Conservation (phyloP, 1,140 invertebrate species). For the Pseudomyrmex concolor region DNA sequence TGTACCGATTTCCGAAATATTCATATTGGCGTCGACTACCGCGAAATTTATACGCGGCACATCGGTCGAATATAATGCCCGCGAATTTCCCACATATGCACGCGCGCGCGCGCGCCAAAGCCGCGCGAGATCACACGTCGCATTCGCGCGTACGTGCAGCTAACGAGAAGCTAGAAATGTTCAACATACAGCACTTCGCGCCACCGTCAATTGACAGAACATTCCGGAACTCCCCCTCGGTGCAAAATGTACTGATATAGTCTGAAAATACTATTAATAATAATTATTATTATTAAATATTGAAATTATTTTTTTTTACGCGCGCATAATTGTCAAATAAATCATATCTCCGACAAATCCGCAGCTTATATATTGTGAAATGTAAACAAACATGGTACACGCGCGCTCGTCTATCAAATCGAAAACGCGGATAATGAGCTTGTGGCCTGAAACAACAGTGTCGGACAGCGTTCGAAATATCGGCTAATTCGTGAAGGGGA, state of each 20-base stretch:
- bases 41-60: slow-evolving; percentile 70
- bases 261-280: background rate
- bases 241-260: background rate
- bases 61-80: slow-evolving; percentile 60
- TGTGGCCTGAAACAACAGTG: slow-evolving; percentile 34
- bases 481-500: slow-evolving; percentile 19
- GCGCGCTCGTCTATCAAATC: slow-evolving; percentile 13
- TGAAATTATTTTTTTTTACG: too few species aligned
- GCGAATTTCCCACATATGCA: slow-evolving; percentile 33
- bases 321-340: background rate
- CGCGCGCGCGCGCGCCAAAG: slow-evolving; percentile 2
- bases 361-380: background rate
- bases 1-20: slow-evolving; percentile 75
- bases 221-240: background rate
- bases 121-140: slow-evolving; percentile 22
- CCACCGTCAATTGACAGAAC: background rate
- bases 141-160: background rate
- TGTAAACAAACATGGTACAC: background rate
- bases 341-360: background rate
- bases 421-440: slow-evolving; percentile 41
- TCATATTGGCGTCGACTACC: slow-evolving; percentile 62
- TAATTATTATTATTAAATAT: too few species aligned
- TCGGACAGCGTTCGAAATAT: slow-evolving; percentile 33
- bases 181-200: background rate
- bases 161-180: slow-evolving; percentile 31